Conservation (phyloP, 2,797 vertebrate genomes). For the Oreochromis mossambicus region DNA sequence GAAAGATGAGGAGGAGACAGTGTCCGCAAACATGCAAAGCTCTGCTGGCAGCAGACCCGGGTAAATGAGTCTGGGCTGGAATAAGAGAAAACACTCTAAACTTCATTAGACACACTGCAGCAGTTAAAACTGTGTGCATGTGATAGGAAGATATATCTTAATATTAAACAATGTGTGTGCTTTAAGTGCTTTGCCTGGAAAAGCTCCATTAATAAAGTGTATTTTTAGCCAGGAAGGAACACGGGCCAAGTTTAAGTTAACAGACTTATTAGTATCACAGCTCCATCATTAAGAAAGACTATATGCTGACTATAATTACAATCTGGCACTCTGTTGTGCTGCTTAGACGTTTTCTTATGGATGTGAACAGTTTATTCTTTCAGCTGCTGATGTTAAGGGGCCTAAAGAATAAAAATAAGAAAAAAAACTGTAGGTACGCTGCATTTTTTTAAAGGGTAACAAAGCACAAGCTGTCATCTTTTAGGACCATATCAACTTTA, state of each 20-base stretch:
- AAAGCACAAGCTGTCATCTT: not conserved
- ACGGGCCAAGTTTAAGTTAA: not conserved
- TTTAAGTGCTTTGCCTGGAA: not conserved
- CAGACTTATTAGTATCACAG: not conserved
- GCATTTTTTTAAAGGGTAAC: not conserved
- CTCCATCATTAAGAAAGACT: not conserved
- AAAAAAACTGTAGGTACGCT: not conserved
- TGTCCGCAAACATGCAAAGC: not conserved
- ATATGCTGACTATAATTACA: not conserved
- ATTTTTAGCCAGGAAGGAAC: not conserved
- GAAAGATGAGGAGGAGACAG: not conserved
- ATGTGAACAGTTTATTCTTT: not conserved
- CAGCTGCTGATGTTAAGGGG: not conserved
- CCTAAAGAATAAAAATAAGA: not conserved
- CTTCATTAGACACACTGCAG: not conserved
- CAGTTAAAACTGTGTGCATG: not conserved
- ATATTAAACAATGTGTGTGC: not conserved
- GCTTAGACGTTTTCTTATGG: not conserved
- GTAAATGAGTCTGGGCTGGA: not conserved
- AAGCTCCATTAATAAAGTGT: not conserved
- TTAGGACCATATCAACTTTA: not conserved
- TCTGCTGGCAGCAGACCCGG: not conserved
- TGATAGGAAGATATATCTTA: not conserved
- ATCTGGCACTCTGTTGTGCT: not conserved
- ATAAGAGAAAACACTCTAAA: not conserved